Base-by-base conservation (phyloP, 2,113 vertebrate genomes). In the Gnathonemus longibarbis region DNA sequence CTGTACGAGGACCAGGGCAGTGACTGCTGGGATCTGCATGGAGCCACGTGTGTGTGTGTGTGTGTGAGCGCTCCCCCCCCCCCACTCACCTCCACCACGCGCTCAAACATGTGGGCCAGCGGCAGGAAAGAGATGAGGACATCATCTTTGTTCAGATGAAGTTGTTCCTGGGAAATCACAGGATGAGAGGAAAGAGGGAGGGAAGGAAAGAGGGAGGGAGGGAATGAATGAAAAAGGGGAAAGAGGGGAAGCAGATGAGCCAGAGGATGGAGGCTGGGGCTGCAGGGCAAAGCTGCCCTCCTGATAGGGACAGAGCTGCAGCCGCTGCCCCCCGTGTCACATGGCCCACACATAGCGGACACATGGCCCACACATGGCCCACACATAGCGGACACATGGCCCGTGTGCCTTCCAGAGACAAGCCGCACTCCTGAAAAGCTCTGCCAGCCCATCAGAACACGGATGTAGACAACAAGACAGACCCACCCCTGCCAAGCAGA, bases 81-180 rank as follows among this genome's bases (percentile, higher is more conserved):
- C 13, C 10, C 19, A 88, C 66, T 94, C 97, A 99, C 98, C 98
- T 98, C 97, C 39, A 99, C 97, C 27, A 99, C 88, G 93, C 96
- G 97, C 93, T 99, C 98, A 96, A 99, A 98, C 98, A 99, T 99
- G 93, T 99, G 98, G 91, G 98, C 98, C 91, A 99, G 96, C 89
- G 98, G 98, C 92, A 99, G 97, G 95, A 98, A 99, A 93, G 98
- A 99, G 94, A 99, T 97, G 94, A 98, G 92, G 90, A 94, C 94
- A 27, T 99, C 98, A 89, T 97, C 97, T 92, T 89, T 0, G 88
- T 15, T 93, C 92, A 95, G 92, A 9, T 39, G 86, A 90, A 96
- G 90, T 27, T 88, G 48, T 46, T 88, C 95, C 98, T 98, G 89
- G 48, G 89, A 90, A 90, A 88, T 95, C 89, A 39, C 0, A 93